A percentile compares a stretch with the other conserved stretches of the same genome.
These are phyloP conservation scores for Cryptops parisi DNA, from an alignment of 2,888 invertebrate species.

Conservation along the genomic window DNA sequence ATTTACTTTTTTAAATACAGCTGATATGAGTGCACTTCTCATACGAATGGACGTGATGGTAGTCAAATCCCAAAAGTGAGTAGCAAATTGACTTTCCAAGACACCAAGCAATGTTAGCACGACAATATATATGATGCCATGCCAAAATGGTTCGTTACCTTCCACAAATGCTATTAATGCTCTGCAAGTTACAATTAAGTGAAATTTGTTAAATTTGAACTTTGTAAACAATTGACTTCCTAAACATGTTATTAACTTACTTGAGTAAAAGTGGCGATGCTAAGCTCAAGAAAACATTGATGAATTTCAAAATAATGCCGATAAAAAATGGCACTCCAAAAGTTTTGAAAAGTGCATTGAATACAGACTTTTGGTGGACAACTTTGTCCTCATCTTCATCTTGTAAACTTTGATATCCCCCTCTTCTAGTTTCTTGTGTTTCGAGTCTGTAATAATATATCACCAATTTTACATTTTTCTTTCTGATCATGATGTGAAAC, in stretches of 20 bases:
- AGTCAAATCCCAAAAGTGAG: neutral
- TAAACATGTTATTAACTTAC: neutral
- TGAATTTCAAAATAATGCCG: neutral
- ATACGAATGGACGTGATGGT: neutral
- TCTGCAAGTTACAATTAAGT: neutral
- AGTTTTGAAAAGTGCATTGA: neutral
- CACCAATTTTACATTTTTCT: no score
- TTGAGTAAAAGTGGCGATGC: neutral
- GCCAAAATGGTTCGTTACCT: slow-evolving; percentile 27
- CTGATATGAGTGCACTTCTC: no score
- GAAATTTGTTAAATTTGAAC: no score
- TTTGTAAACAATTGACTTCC: no score
- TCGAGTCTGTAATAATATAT: no score
- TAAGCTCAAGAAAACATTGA: neutral
- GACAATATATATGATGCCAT: slow-evolving; percentile 24
- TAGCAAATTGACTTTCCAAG: neutral
- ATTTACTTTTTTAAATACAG: no score
- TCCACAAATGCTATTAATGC: slow-evolving; percentile 25
- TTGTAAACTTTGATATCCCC: no score
- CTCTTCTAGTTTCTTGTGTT: no score
- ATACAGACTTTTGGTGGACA: neutral
- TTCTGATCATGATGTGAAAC: no score
- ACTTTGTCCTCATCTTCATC: neutral
- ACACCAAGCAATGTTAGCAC: neutral
- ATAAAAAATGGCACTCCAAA: neutral